Evolutionary conservation across 1,140 invertebrate species (phyloP).

Genomic region (Hirudo medicinalis): DNA sequence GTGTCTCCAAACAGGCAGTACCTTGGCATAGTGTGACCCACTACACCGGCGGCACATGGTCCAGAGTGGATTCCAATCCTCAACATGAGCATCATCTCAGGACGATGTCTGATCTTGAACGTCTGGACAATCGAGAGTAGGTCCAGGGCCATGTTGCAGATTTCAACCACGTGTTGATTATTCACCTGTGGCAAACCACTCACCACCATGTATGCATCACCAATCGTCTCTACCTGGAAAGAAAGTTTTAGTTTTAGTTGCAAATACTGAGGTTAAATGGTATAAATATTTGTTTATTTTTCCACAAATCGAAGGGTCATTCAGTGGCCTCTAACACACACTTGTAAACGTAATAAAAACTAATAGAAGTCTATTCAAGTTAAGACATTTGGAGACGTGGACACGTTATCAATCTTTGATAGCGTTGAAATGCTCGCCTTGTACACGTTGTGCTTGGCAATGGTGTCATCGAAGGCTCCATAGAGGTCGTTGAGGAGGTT

Average conservation of each 20-base stretch:
- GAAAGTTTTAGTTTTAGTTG: too few relatives aligned
- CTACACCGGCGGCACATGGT: slow-evolving; percentile 16
- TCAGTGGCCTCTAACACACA: too few relatives aligned
- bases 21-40: slow-evolving; percentile 3
- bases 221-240: slow-evolving; percentile 30
- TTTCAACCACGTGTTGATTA: slow-evolving; percentile 18
- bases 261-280: too few relatives aligned
- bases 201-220: slow-evolving; percentile 30
- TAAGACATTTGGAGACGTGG: too few relatives aligned
- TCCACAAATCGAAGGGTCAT: too few relatives aligned
- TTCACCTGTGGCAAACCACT: slow-evolving; percentile 53
- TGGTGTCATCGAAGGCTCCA: slow-evolving; percentile 72
- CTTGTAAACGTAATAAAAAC: too few relatives aligned
- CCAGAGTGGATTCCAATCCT: slow-evolving; percentile 18
- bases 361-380: too few relatives aligned
- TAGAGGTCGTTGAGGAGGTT: slow-evolving; percentile 48
- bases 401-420: too few relatives aligned
- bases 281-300: too few relatives aligned
- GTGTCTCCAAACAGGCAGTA: slow-evolving; percentile 10
- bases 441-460: slow-evolving; percentile 53
- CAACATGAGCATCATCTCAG: slow-evolving; percentile 11
- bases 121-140: slow-evolving; percentile 61
- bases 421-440: too few relatives aligned
- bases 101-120: slow-evolving; percentile 16
- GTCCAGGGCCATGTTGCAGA: slow-evolving; percentile 25